These are phyloP conservation scores for Dendrocopos noguchii DNA, from an alignment of 2,113 vertebrate genomes.

Conservation along the genomic window DNA sequence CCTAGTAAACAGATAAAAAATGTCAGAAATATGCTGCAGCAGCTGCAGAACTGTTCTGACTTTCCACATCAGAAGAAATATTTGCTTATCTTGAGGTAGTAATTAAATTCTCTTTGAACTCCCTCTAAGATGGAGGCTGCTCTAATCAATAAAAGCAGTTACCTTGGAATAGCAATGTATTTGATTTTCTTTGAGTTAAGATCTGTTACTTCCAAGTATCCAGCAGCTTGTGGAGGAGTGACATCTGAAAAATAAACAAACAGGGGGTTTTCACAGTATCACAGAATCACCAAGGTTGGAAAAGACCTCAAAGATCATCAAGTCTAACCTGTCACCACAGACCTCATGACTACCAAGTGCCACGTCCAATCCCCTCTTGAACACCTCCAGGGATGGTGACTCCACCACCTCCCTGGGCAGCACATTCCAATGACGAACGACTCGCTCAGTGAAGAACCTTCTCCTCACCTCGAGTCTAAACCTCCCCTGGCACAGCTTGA, in stretches of 20 bases:
- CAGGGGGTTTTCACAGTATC: background rate
- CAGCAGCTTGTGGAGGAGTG: slow-evolving; percentile 85
- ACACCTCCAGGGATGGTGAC: too few species aligned
- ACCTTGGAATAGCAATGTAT: slow-evolving; percentile 94
- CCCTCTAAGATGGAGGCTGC: background rate
- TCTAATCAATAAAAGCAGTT: slow-evolving; percentile 57
- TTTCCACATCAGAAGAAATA: background rate
- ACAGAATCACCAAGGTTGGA: too few species aligned
- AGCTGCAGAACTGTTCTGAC: background rate
- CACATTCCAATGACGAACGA: too few species aligned
- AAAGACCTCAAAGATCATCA: too few species aligned
- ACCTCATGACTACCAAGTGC: too few species aligned
- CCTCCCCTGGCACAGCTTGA: too few species aligned
- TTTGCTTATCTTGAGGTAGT: background rate
- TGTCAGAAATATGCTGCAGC: background rate
- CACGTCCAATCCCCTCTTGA: too few species aligned
- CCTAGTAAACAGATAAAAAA: background rate
- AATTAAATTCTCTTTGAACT: background rate
- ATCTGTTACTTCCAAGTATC: slow-evolving; percentile 94
- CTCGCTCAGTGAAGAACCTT: too few species aligned
- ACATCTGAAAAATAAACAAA: slow-evolving; percentile 80
- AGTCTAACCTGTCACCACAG: too few species aligned
- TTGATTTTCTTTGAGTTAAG: slow-evolving; percentile 93
- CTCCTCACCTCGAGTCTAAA: too few species aligned
- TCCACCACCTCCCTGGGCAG: too few species aligned